Evolutionary conservation across 1,140 invertebrate genomes (phyloP), one percentile per base, ranked within the genome.

Genomic region (Wasmannia auropunctata): DNA sequence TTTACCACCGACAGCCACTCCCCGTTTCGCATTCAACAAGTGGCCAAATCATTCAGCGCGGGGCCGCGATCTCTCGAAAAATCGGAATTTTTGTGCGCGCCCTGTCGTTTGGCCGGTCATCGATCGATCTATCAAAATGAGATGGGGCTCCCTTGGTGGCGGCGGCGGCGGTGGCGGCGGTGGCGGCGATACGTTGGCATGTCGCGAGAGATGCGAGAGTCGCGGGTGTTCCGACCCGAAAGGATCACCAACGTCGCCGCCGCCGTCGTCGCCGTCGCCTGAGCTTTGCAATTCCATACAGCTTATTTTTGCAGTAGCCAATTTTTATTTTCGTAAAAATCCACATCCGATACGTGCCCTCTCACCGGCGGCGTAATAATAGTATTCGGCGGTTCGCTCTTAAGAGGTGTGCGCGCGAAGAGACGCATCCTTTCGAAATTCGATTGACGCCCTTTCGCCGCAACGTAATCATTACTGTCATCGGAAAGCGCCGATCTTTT

Each of bases 21-120:
- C 86, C 86, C 86, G 83, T 88, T 88, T 91, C 90, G 89, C 91
- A 93, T 93, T 93, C 94, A 94, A 94, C 94, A 94, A 94, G 94
- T 94, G 93, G 94, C 93, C 93, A 93, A 94, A 94, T 94, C 93
- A 94, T 94, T 94, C 92, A 92, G 79, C 90, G 89, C 90, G 89
- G 83, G 88, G 40, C 89, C 46, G 75, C 84, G 56, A 40, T 34
- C 65, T 87, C 67, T 86, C 86, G 88, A 88, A 91, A 91, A 91
- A 91, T 87, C 80, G 77, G 37, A 75, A 88, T 91, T 91, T 91
- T 84, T 79, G 86, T 75, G 49, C 77, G 51, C 89, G 72, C 51
- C n/a, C n/a, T 56, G 49, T 34, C 67, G 54, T 19, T 31, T 31
- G 84, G 84, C 72, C 87, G 84, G 87, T 91, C 90, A 90, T 91